Base-by-base conservation (phyloP, 2,113 vertebrate species). In the Saimiri boliviensis region DNA sequence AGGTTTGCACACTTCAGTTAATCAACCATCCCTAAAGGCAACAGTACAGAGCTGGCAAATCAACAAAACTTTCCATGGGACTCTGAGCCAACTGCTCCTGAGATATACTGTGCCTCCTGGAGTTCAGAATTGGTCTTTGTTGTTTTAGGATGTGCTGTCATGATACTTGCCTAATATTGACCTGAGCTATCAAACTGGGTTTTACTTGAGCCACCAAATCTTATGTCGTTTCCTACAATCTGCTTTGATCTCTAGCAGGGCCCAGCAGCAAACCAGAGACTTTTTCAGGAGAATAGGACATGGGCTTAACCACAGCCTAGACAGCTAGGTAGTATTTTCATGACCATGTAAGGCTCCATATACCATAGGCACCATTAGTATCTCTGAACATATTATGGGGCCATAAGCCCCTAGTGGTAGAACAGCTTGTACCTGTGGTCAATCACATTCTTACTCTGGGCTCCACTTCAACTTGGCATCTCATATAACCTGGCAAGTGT, bases 351-450 rank as follows among this genome's bases (percentile, higher is more conserved):
- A n/a, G 40, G 32, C 6, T 40, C 13, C 10, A 14, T 10, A 32
- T 3, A 30, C 2, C 21, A 3, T 23, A 32, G 10, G 25, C 16
- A 58, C 5, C 4, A 35, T 12, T 21, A 7, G 8, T 23, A 8
- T 52, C 2, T 32, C 2, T 32, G 52, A 37, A 25, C 35, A 16
- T 40, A 11, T 13, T 7, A 17, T 37, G 49, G 49, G 14, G 35
- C 49, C 52, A 37, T 3, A 21, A 54, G 9, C 9, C 32, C 10
- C n/a, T 27, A 20, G 60, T 19, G 73, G 9, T 3, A n/a, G 37
- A 58, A 4, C 14, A 89, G 12, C 71, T 79, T 60, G 25, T 1
- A 8, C 8, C 37, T 73, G 35, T 42, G 71, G 5, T 4, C 56
- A 16, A 60, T 7, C 2, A 2, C 25, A 49, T 27, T 58, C 32